phyloP scores from a whole-genome alignment of 2,113 vertebrate species.

The Gulo gulo region DNA sequence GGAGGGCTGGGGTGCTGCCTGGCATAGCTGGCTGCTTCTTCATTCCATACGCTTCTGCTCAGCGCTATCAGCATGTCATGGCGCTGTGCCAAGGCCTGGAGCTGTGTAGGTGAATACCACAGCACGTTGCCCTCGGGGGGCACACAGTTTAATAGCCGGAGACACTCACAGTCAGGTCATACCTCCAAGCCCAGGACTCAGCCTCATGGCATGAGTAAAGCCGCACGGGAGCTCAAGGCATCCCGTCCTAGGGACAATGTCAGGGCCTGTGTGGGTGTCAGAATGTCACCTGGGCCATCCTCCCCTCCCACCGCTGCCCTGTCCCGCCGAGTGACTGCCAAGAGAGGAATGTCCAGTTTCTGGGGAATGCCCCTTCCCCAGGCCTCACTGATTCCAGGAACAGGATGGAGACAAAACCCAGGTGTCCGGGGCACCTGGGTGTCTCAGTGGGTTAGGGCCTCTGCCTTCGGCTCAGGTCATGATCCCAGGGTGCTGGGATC shows the following conservation, averaged over 20 bases:
- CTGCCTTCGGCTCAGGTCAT: no score
- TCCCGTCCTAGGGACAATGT: background rate
- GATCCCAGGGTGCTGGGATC: no score
- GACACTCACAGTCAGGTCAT: background rate
- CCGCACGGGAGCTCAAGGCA: background rate
- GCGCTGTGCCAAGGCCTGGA: background rate
- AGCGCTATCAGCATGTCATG: background rate
- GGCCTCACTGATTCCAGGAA: background rate
- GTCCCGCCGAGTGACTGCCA: background rate
- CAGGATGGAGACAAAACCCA: background rate
- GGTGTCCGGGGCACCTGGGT: background rate
- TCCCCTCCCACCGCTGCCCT: background rate
- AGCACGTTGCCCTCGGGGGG: background rate
- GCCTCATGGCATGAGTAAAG: background rate
- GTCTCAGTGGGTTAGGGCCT: no score
- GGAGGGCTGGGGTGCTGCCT: background rate
- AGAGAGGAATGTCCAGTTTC: background rate
- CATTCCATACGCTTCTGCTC: background rate
- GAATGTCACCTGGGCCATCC: background rate
- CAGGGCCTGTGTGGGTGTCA: background rate
- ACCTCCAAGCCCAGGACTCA: background rate
- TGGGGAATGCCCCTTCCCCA: background rate
- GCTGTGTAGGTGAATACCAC: background rate
- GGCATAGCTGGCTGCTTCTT: background rate
- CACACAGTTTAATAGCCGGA: background rate